phyloP scores from a whole-genome alignment of 2,113 vertebrate species.

The Casuarius casuarius region DNA sequence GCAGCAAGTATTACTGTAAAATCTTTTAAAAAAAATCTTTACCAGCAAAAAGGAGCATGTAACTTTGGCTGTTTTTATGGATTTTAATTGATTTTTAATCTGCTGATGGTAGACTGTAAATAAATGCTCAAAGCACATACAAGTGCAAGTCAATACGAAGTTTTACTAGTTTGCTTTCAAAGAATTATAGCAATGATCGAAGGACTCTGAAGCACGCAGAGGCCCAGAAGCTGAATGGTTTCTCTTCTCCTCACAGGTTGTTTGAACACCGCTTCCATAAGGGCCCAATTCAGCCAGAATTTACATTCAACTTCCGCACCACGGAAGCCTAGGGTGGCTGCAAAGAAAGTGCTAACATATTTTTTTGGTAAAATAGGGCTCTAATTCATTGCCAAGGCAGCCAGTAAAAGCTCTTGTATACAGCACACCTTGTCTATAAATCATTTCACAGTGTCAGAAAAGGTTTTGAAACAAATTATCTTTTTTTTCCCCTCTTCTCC shows the following conservation, averaged over 20 bases:
- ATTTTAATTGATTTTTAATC: conserved; percentile 83
- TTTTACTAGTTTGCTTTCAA: conserved; percentile 72
- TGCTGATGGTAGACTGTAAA: conserved; percentile 69
- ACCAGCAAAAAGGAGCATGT: conserved; percentile 60
- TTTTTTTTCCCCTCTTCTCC: neutral
- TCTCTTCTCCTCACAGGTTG: conserved; percentile 46
- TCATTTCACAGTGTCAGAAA: neutral
- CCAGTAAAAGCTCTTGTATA: neutral
- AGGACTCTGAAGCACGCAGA: neutral
- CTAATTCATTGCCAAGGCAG: conserved; percentile 14
- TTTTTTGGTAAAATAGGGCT: neutral
- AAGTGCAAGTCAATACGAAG: conserved; percentile 64
- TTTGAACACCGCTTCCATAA: conserved; percentile 38
- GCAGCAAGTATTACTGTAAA: conserved; percentile 73
- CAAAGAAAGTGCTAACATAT: neutral
- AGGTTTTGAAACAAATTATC: neutral
- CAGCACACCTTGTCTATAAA: neutral
- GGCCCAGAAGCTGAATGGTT: neutral
- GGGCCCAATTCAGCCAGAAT: conserved; percentile 10
- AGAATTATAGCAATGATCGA: conserved; percentile 63
- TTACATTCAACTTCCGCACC: conserved; percentile 5
- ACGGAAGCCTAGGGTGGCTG: neutral
- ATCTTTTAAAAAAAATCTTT: conserved; percentile 74
- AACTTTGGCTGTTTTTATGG: conserved; percentile 62
- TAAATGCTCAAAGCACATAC: conserved; percentile 65